Evolutionary conservation across 2,113 vertebrate genomes (phyloP), one percentile per base, ranked within the genome.

Genomic region (Centrocercus urophasianus): DNA sequence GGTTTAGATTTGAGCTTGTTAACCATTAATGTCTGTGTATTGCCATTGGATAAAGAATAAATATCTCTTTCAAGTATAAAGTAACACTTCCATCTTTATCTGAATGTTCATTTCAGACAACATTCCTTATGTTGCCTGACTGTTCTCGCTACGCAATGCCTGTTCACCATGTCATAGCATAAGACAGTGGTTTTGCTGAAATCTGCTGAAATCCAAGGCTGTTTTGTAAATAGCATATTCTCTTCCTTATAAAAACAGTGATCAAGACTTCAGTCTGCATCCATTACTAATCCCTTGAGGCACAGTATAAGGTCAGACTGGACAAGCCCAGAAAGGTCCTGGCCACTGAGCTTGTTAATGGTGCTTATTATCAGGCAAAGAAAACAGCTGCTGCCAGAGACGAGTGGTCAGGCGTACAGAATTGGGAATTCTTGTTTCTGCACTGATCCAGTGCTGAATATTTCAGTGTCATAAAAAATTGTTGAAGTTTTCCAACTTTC

Each of bases 121-220:
- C 5, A 4, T 92, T 90, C 66, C 63, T 79, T 74, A 27, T 25
- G 43, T 71, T 25, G 50, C 34, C 43, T 57, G 66, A 66, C 50
- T 8, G 38, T 54, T 65, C 27, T 77, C 27, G 8, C 75, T 38
- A 25, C 28, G 19, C 36, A 63, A 25, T 30, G 40, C 11, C 16
- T 2, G 0, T 36, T 43, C n/a, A 45, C 3, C 0, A 2, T 3
- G 5, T 25, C 59, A 61, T 69, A 36, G 30, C 32, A 20, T 9
- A 24, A 57, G 6, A 36, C n/a, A 43, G 15, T 79, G 42, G 17
- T 47, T 86, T 75, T 66, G 42, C 30, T 52, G 40, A 83, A 92
- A 76, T 87, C 45, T 76, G 22, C 48, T 57, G 54, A 57, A 32
- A 20, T 59, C 42, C 50, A 52, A 27, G 45, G 6, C 8, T 22